phyloP scores from a whole-genome alignment of 2,113 vertebrate species.

The Cairina moschata region DNA sequence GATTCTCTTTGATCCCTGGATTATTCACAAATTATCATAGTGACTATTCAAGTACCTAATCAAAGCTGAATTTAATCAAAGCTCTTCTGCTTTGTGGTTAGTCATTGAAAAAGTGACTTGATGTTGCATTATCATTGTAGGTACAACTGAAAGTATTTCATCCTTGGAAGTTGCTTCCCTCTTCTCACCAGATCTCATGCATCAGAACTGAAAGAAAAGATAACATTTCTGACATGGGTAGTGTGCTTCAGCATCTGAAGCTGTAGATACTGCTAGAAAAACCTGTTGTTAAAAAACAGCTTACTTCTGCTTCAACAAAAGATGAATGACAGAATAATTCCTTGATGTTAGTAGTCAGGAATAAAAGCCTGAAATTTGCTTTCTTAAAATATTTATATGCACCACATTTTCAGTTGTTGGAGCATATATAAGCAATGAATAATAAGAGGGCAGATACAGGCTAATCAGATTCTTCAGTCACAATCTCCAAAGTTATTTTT shows the following conservation, averaged over 20 bases:
- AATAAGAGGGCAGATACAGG: background rate
- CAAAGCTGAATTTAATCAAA: slow-evolving; percentile 46
- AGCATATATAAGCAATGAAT: background rate
- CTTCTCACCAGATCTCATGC: background rate
- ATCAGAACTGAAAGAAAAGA: background rate
- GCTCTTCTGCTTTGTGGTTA: background rate
- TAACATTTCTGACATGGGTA: background rate
- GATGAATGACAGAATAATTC: background rate
- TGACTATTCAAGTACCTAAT: background rate
- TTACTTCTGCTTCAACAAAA: background rate
- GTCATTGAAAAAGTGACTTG: slow-evolving; percentile 1
- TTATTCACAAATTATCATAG: slow-evolving; percentile 33
- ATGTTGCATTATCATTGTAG: background rate
- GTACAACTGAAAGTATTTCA: background rate
- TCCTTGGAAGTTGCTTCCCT: background rate
- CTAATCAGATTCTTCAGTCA: background rate
- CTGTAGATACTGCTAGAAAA: background rate
- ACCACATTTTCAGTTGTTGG: background rate
- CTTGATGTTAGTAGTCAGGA: background rate
- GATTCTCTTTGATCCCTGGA: background rate
- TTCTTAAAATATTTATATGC: background rate
- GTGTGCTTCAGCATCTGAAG: background rate
- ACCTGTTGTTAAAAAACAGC: background rate
- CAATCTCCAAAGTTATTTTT: background rate
- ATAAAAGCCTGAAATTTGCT: background rate